Conservation (phyloP, 2,797 vertebrate species). For the Tiaroga cobitis region DNA sequence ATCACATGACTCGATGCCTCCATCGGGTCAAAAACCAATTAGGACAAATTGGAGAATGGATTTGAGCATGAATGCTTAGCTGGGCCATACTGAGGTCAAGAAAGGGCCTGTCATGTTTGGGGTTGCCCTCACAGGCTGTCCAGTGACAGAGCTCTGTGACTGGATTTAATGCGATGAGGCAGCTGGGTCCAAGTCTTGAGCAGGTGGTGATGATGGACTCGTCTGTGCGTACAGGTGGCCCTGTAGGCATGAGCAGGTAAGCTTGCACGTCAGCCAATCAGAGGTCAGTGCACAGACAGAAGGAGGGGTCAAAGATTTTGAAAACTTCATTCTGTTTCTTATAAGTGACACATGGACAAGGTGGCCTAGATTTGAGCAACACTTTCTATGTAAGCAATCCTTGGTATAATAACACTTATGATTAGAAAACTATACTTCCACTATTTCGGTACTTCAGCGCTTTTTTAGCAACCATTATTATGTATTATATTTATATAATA, state of each 20-base stretch:
- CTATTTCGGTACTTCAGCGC: neutral
- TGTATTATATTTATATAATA: neutral
- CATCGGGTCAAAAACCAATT: conserved; percentile 45
- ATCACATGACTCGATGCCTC: neutral
- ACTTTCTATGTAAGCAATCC: neutral
- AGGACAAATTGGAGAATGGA: conserved; percentile 53
- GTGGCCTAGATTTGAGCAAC: conserved; percentile 47
- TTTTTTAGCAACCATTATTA: neutral
- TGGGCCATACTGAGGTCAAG: conserved; percentile 52
- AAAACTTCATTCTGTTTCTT: conserved; percentile 41
- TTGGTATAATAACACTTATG: neutral
- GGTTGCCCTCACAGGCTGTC: conserved; percentile 45
- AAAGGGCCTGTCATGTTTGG: conserved; percentile 41
- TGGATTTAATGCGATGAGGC: conserved; percentile 33
- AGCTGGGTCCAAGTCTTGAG: conserved; percentile 37
- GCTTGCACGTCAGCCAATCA: conserved; percentile 43
- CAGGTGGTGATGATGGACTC: conserved; percentile 57
- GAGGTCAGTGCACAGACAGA: conserved; percentile 43
- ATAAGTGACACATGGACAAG: conserved; percentile 41
- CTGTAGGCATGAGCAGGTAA: conserved; percentile 39
- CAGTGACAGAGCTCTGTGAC: conserved; percentile 30
- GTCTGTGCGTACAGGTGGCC: conserved; percentile 36
- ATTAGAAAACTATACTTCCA: too few relatives aligned
- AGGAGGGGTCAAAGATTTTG: conserved; percentile 49
- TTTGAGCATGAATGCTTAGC: conserved; percentile 65